Evolutionary conservation across 2,888 invertebrate genomes (phyloP), one percentile per base, ranked within the genome.

Genomic region (Leptopterna dolabrata): DNA sequence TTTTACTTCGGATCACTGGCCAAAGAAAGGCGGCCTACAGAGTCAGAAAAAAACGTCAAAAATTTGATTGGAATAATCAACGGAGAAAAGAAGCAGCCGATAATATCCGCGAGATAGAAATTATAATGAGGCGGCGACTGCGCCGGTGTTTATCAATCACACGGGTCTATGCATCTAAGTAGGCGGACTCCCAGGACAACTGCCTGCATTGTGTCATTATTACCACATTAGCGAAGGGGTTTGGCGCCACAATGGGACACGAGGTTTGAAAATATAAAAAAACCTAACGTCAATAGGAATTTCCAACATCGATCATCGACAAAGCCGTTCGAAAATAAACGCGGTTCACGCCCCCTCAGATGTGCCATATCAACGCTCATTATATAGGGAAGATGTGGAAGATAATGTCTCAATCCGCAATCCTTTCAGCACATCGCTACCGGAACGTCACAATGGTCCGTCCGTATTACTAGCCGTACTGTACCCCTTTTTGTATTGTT

Each of bases 351-450:
- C 63, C 63, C 63, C 63, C 63, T 63, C 63, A 63, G 63, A 63
- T 63, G 63, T 13, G 19, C 63, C 24, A 63, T 63, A 63, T 63
- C 24, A 63, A 27, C 19, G 63, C 63, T 63, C 9, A 63, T 63
- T 24, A 63, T 63, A 27, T 63, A 27, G 55, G 55, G 81, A 81
- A 81, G 81, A 81, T 81, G 81, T 81, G 14, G 16, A 55, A 76
- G 85, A 85, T 85, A 85, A 85, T 85, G 71, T 71, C 73, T 85
- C 85, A 73, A 85, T 85, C 85, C 85, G 85, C 85, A 85, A 85
- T 30, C 55, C 51, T 51, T 16, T 45, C 16, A 51, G 55, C 45
- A 47, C 55, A 47, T 76, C 16, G 55, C n/a, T 19, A 19, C 55
- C 19, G 55, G 30, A 7, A 13, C 30, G 19, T 24, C 63, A 63